Base-by-base conservation (phyloP, 2,113 vertebrate genomes). In the Rallus limicola region DNA sequence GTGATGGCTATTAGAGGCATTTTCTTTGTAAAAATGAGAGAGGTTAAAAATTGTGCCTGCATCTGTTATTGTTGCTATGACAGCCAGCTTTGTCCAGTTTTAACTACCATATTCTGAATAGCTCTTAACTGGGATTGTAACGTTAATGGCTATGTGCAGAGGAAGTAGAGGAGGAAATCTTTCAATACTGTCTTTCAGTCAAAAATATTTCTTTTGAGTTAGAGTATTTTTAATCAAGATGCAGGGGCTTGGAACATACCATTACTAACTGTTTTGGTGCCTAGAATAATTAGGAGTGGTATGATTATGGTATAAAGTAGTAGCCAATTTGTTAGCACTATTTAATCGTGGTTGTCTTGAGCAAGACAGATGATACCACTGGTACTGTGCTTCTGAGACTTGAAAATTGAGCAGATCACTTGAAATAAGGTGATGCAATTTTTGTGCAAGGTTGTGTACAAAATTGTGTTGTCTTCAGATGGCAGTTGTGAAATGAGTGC, bases 391-490 rank as follows among this genome's bases (percentile, higher is more conserved):
- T 88, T 81, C 72, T 78, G 58, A 84, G 62, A 26, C 42, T 16
- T 79, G 86, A 84, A 82, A 77, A 82, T 40, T 79, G 52, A 36
- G 63, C 80, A 95, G 70, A 86, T 82, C 7, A 14, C 70, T 80
- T 82, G 63, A 83, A 75, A 53, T 77, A 40, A 82, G 62, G 70
- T 93, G 96, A 76, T 82, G 92, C 36, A 96, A 82, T 81, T 95
- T 88, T 92, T 72, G 48, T 69, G 55, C n/a, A 8, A 82, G 34
- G 20, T 58, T 68, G 10, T 0, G 0, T 79, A 52, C 71, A 56
- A 62, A 74, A 33, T 31, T 10, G 7, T 42, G 42, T 75, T 42
- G 7, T 48, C 40, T 87, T 88, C 16, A 36, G 40, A 62, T 83
- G 71, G 53, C 21, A 79, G 2, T 94, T 95, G 92, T 69, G 88